Conservation (phyloP, 2,888 invertebrate species). For the Deroplatys truncata region DNA sequence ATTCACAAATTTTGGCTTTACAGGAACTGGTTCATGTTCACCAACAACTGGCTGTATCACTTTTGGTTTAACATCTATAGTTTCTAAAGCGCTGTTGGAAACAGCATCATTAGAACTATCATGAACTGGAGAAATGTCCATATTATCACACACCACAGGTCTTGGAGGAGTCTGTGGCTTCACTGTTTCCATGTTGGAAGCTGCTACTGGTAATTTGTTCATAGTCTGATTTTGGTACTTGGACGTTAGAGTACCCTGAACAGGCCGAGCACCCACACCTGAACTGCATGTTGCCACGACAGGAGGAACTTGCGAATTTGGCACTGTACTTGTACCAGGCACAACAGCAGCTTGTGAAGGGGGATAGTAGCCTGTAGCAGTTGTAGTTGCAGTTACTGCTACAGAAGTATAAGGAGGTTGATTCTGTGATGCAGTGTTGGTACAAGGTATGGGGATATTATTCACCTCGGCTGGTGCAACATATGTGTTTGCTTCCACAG, state of each 20-base stretch:
- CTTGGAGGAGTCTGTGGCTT: not conserved
- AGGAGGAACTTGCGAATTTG: constrained; percentile 17
- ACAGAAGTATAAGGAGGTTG: not conserved
- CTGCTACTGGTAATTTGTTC: not conserved
- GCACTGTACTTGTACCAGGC: constrained; percentile 7
- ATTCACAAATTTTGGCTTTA: not conserved
- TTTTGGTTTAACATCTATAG: constrained; percentile 28
- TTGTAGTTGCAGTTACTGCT: not conserved
- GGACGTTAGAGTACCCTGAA: not conserved
- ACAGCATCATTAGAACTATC: not conserved
- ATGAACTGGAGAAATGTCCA: constrained; percentile 14
- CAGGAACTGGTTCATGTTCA: not conserved
- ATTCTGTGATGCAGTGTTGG: not conserved
- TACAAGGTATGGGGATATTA: constrained; percentile 39
- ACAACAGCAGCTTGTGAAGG: not conserved
- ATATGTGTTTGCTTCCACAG: constrained; percentile 10
- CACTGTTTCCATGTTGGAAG: not conserved
- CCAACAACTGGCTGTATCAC: not conserved
- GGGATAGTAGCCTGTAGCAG: not conserved
- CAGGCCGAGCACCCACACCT: not conserved
- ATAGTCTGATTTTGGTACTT: not conserved
- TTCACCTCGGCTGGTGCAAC: constrained; percentile 35
- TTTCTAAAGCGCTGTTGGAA: not conserved
- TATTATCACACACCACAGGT: not conserved
- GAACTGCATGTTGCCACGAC: not conserved